Evolutionary conservation across 2,797 vertebrate species (phyloP).

Genomic region (Melanogrammus aeglefinus): DNA sequence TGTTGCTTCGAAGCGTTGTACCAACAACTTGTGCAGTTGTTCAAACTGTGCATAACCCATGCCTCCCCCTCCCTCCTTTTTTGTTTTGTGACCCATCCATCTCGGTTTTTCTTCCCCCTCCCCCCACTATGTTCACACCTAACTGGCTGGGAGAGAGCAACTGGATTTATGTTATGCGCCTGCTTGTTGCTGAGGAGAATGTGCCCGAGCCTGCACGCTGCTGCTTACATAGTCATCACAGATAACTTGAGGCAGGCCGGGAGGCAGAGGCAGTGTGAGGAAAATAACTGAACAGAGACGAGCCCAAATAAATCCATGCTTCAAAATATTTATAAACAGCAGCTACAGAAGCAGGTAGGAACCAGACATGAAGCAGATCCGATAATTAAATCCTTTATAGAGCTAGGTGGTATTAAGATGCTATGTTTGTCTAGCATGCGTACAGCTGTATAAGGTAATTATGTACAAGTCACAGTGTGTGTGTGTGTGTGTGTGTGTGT

Average conservation of each 20-base stretch:
- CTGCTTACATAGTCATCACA: slow-evolving; percentile 50
- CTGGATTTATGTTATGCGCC: slow-evolving; percentile 45
- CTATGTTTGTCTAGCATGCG: slow-evolving; percentile 36
- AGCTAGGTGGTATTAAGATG: slow-evolving; percentile 24
- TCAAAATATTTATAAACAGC: slow-evolving; percentile 35
- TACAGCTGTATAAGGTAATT: slow-evolving; percentile 39
- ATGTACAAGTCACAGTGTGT: slow-evolving; percentile 20
- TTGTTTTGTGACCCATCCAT: too few relatives aligned
- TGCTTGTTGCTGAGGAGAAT: slow-evolving; percentile 47
- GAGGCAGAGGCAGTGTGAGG: slow-evolving; percentile 25
- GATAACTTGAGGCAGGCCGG: slow-evolving; percentile 51
- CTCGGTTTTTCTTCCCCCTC: too few relatives aligned
- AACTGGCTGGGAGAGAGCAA: slow-evolving; percentile 24
- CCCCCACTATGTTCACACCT: slow-evolving; percentile 5
- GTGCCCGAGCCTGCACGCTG: slow-evolving; percentile 38
- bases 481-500: neutral
- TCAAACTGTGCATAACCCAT: neutral
- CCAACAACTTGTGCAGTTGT: neutral
- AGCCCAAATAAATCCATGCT: slow-evolving; percentile 24
- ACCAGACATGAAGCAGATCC: slow-evolving; percentile 20
- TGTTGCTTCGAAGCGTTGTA: neutral
- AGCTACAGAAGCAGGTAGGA: slow-evolving; percentile 5
- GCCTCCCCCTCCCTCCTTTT: slow-evolving; percentile 16
- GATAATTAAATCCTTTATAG: slow-evolving; percentile 45
- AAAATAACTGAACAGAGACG: slow-evolving; percentile 23